These are phyloP conservation scores for Cistogaster globosa DNA, from an alignment of 2,888 invertebrate species.

Conservation along the genomic window DNA sequence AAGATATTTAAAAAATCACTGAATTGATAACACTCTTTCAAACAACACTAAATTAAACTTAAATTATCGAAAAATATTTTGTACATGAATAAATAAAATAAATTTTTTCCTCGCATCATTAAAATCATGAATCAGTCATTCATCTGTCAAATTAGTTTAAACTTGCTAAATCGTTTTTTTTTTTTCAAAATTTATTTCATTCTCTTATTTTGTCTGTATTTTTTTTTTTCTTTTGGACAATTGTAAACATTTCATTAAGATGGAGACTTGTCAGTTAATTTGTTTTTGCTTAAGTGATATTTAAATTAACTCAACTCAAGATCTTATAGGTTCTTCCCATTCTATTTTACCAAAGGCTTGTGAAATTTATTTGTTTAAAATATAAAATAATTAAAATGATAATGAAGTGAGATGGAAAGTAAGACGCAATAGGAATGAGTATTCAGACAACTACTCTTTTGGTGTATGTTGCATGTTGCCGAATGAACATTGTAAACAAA, in stretches of 20 bases:
- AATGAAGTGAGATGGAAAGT: constrained; percentile 52
- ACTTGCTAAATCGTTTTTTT: constrained; percentile 78
- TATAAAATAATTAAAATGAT: constrained; percentile 21
- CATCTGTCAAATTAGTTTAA: constrained; percentile 81
- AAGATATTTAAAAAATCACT: no score
- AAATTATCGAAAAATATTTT: not conserved
- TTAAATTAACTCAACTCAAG: constrained; percentile 62
- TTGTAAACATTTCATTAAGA: constrained; percentile 51
- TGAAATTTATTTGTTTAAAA: constrained; percentile 2
- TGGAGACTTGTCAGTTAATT: constrained; percentile 65
- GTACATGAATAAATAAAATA: not conserved
- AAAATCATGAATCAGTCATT: constrained; percentile 72
- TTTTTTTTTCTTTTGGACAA: constrained; percentile 2
- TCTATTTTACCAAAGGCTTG: no score
- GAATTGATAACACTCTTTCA: no score
- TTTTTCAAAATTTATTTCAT: constrained; percentile 34
- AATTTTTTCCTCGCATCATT: constrained; percentile 14
- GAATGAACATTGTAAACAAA: not conserved
- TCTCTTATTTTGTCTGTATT: not conserved
- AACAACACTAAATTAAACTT: not conserved
- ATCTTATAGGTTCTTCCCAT: constrained; percentile 21
- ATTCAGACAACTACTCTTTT: no score
- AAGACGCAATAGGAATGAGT: not conserved
- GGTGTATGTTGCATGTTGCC: not conserved
- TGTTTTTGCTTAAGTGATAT: constrained; percentile 52